These are phyloP conservation scores for Strigamia transsilvanica DNA, from an alignment of 2,888 invertebrate genomes.

Conservation along the genomic window DNA sequence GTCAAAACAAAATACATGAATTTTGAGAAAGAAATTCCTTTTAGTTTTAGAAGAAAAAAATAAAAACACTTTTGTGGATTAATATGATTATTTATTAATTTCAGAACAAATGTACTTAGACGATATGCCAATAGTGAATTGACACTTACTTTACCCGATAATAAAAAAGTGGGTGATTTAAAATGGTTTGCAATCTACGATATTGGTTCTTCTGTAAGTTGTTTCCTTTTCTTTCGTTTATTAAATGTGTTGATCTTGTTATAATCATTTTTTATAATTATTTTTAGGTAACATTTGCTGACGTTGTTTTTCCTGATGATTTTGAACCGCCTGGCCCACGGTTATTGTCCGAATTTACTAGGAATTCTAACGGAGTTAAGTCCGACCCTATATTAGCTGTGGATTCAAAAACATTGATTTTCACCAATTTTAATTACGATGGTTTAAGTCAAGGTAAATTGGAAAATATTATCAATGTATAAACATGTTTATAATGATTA, in stretches of 20 bases:
- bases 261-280: conserved; percentile 1
- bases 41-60: too few relatives aligned
- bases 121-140: conserved; percentile 86
- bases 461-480: background rate
- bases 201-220: conserved; percentile 74
- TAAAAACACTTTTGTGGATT: too few relatives aligned
- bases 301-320: conserved; percentile 87
- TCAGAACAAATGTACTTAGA: conserved; percentile 82
- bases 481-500: background rate
- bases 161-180: conserved; percentile 83
- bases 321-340: conserved; percentile 84
- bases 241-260: too few relatives aligned
- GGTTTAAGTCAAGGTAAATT: conserved; percentile 71
- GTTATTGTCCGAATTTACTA: conserved; percentile 70
- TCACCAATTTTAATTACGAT: conserved; percentile 80
- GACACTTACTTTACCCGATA: conserved; percentile 81
- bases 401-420: conserved; percentile 81
- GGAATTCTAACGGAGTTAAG: conserved; percentile 73
- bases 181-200: conserved; percentile 92
- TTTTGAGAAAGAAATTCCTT: too few relatives aligned
- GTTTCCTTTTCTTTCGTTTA: conserved; percentile 2
- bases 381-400: conserved; percentile 78
- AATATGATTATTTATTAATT: conserved; percentile 59
- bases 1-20: too few relatives aligned
- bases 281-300: conserved; percentile 74